These are phyloP conservation scores for Siderastrea siderea DNA, from an alignment of 92 coral and sea anemone species.

Conservation along the genomic window DNA sequence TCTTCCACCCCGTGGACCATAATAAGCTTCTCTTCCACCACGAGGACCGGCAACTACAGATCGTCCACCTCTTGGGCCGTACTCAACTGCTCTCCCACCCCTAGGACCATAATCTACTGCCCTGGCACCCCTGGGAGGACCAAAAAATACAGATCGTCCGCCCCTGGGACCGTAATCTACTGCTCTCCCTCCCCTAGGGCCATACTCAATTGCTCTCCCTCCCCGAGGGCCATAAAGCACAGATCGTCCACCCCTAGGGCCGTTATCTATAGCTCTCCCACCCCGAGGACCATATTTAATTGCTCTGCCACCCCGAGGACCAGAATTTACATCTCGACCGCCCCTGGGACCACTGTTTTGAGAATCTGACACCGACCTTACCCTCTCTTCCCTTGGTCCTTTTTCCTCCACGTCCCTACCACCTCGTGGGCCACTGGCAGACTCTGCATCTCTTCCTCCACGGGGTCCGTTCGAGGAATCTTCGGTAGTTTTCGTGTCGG, in stretches of 20 bases:
- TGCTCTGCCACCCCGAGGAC: conserved; percentile 73
- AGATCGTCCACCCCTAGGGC: conserved; percentile 69
- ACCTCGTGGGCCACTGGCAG: conserved; percentile 77
- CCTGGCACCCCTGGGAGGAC: conserved; percentile 54
- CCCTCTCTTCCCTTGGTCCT: conserved; percentile 84
- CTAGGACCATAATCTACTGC: conserved; percentile 49
- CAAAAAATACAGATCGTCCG: conserved; percentile 23
- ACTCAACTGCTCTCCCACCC: conserved; percentile 30
- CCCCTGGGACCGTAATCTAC: conserved; percentile 47
- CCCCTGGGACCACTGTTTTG: conserved; percentile 65
- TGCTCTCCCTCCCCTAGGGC: conserved; percentile 54
- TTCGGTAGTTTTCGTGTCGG: conserved; percentile 32
- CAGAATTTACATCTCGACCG: conserved; percentile 58
- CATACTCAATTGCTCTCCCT: conserved; percentile 27
- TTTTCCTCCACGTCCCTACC: conserved; percentile 66
- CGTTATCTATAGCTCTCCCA: conserved; percentile 56
- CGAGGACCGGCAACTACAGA: conserved; percentile 21
- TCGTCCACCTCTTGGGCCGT: conserved; percentile 66
- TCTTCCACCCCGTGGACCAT: conserved; percentile 50
- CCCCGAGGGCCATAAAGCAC: conserved; percentile 53
- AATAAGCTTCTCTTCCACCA: conserved; percentile 21
- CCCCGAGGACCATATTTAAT: conserved; percentile 67
- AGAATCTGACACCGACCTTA: conserved; percentile 45
- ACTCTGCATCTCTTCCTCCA: conserved; percentile 73
- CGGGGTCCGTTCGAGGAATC: conserved; percentile 71